Evolutionary conservation across 2,113 vertebrate genomes (phyloP).

Genomic region (Dunckerocampus dactyliophorus): DNA sequence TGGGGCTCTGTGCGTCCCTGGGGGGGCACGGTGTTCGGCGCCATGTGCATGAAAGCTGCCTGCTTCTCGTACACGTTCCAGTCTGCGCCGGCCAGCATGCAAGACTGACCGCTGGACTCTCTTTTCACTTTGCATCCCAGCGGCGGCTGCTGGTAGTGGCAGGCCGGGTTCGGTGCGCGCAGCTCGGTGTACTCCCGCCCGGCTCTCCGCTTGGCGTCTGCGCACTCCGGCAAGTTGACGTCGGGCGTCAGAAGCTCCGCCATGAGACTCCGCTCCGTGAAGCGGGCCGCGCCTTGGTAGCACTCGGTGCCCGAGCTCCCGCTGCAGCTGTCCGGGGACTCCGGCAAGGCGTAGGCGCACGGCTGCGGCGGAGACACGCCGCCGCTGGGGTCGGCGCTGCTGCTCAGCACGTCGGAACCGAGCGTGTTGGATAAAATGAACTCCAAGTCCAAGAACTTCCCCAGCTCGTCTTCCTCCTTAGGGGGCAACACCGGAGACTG

Average conservation of each 20-base stretch:
- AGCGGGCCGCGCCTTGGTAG: slow-evolving; percentile 42
- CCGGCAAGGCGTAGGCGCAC: slow-evolving; percentile 79
- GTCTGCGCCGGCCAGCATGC: slow-evolving; percentile 75
- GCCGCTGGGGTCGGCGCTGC: slow-evolving; percentile 13
- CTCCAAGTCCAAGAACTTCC: slow-evolving; percentile 84
- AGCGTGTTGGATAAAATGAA: slow-evolving; percentile 86
- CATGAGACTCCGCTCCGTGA: slow-evolving; percentile 76
- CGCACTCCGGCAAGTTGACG: slow-evolving; percentile 47
- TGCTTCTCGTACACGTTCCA: slow-evolving; percentile 68
- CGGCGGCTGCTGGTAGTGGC: slow-evolving; percentile 27
- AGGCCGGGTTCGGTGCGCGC: slow-evolving; percentile 54
- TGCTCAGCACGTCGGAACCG: slow-evolving; percentile 39
- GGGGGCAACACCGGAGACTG: slow-evolving; percentile 54
- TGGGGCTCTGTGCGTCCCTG: slow-evolving; percentile 60
- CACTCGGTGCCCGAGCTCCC: slow-evolving; percentile 69
- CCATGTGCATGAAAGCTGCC: slow-evolving; percentile 54
- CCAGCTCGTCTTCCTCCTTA: slow-evolving; percentile 83
- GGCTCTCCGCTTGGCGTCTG: slow-evolving; percentile 49
- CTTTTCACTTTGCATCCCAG: slow-evolving; percentile 82
- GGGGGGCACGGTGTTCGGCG: slow-evolving; percentile 26
- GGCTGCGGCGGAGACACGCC: slow-evolving; percentile 35
- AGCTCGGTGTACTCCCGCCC: slow-evolving; percentile 80
- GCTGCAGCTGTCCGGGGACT: slow-evolving; percentile 86
- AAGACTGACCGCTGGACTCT: slow-evolving; percentile 76
- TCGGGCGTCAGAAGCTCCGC: slow-evolving; percentile 84